Percentiles rank a stretch among this genome's conserved stretches.
Evolutionary conservation across 1,140 invertebrate genomes (phyloP).

Genomic region (Listronotus bonariensis): DNA sequence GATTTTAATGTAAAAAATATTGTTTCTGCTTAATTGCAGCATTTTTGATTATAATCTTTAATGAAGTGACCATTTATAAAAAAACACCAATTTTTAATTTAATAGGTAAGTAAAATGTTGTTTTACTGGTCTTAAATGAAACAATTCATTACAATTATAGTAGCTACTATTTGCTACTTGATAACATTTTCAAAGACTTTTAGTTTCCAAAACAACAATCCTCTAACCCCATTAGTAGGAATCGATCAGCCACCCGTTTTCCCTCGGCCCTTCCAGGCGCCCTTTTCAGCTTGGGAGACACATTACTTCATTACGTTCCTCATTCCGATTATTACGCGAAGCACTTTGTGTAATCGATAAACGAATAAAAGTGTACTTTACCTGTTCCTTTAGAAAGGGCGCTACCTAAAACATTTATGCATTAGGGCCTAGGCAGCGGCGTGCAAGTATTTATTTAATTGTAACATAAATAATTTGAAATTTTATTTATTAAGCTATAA

Average conservation of each 20-base stretch:
- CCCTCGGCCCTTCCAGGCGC: background rate
- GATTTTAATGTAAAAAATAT: too few relatives aligned
- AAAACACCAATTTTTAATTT: too few relatives aligned
- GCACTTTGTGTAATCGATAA: conserved; percentile 21
- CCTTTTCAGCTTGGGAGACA: conserved; percentile 15
- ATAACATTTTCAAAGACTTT: background rate
- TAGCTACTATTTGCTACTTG: too few relatives aligned
- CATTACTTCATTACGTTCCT: conserved; percentile 22
- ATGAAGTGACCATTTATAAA: too few relatives aligned
- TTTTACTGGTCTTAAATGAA: too few relatives aligned
- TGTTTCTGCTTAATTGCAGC: too few relatives aligned
- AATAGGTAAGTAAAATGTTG: too few relatives aligned
- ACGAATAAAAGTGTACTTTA: conserved; percentile 19
- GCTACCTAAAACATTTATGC: background rate
- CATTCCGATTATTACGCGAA: conserved; percentile 16
- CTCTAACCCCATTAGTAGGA: conserved; percentile 4
- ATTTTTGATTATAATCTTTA: too few relatives aligned
- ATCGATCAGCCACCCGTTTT: background rate
- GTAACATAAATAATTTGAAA: too few relatives aligned
- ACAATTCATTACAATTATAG: too few relatives aligned
- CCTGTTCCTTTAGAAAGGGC: background rate
- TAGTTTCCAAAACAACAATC: background rate
- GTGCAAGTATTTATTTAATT: background rate
- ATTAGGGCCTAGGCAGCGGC: background rate
- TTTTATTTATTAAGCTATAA: too few relatives aligned